Evolutionary conservation across 1,140 invertebrate genomes (phyloP), one percentile per base, ranked within the genome.

Genomic region (Apis dorsata): DNA sequence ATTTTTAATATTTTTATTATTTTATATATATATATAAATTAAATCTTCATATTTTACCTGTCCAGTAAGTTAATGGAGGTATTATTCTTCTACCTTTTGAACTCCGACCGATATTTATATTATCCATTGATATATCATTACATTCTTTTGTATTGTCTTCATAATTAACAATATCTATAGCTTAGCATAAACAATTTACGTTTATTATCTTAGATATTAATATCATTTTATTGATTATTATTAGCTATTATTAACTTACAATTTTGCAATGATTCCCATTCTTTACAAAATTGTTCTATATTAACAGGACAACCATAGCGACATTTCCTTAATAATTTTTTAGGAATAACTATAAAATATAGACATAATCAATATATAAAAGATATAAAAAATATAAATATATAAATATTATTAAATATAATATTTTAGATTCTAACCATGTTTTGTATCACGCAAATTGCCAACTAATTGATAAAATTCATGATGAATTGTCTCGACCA

Each of bases 391-490:
- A 66, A 4, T 28, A 51, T 19, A 10, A 34, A 28, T 72, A 24
- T n/a, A 62, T 28, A 1, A 17, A 34, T 63, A 34, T 21, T 80
- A 21, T 4, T 19, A 34, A 68, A 51, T 63, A 13, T 53, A 28
- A 59, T 1, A 17, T 17, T 44, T 71, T 1, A 15, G 57, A 68
- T 75, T 17, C 65, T 83, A 87, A 92, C 91, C 75, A 75, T 90
- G 81, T 69, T 92, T 92, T 13, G 75, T 80, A 68, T 92, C 78
- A n/a, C 72, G 83, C 12, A 92, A 49, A 11, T 87, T 70, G 17
- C 92, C 93, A 51, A 82, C 17, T 12, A 93, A 83, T 57, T 89
- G 7, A 84, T 91, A 92, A 57, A 88, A 88, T 71, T 92, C 89
- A 15, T 90, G 76, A 60, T 86, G 69, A 15, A 85, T 68, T 7